Conservation (phyloP, 2,888 invertebrate genomes). For the Luperina nickerlii region DNA sequence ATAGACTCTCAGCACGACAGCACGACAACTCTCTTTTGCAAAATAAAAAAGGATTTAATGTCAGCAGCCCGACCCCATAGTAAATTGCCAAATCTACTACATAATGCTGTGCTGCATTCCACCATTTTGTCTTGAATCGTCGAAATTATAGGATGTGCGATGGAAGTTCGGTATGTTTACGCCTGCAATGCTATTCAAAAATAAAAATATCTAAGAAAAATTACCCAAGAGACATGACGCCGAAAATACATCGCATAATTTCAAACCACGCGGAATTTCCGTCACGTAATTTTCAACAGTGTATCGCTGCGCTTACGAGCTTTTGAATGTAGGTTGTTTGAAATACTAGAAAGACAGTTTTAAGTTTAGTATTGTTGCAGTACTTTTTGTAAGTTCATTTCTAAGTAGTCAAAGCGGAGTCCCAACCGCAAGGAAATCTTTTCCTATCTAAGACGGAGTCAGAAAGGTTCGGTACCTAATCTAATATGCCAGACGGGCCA, state of each 20-base stretch:
- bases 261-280: background rate
- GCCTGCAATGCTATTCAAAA: background rate
- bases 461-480: conserved; percentile 25
- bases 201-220: no score
- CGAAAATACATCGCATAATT: background rate
- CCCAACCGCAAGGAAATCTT: background rate
- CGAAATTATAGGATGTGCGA: background rate
- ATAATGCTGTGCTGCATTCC: no score
- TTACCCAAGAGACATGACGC: background rate
- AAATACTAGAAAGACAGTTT: background rate
- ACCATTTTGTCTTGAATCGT: background rate
- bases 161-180: background rate
- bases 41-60: no score
- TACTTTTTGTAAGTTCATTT: background rate
- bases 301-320: background rate
- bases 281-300: background rate
- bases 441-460: conserved; percentile 31
- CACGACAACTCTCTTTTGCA: no score
- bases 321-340: background rate
- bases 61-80: no score
- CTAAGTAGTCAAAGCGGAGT: background rate
- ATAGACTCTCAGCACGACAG: no score
- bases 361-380: background rate
- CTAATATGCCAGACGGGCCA: conserved; percentile 27
- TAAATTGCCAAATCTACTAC: no score